These are phyloP conservation scores for Conopomorpha cramerella DNA, from an alignment of 1,140 invertebrate species.

Conservation along the genomic window DNA sequence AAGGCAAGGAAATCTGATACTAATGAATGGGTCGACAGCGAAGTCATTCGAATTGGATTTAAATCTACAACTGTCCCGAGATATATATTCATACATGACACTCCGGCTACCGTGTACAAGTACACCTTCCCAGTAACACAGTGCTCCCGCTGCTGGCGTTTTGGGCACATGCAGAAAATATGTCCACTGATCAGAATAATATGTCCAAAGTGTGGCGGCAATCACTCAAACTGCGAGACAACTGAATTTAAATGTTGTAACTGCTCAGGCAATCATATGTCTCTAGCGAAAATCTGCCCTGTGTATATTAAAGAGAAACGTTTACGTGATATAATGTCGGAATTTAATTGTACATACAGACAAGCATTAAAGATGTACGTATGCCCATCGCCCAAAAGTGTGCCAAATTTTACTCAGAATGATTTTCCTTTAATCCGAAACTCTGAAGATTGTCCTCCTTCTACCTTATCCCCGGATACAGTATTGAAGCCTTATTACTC, in stretches of 20 bases:
- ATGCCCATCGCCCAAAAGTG: not conserved
- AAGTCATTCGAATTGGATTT: not conserved
- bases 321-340: not conserved
- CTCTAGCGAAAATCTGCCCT: not conserved
- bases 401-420: no score
- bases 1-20: not conserved
- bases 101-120: not conserved
- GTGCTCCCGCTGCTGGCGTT: not conserved
- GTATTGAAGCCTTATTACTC: no score
- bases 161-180: not conserved
- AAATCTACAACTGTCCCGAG: not conserved
- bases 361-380: not conserved
- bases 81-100: not conserved
- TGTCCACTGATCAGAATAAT: not conserved
- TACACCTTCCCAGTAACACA: not conserved
- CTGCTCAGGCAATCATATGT: not conserved
- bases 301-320: not conserved
- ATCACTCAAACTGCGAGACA: not conserved
- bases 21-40: not conserved
- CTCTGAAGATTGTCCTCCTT: no score
- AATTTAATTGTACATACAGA: not conserved
- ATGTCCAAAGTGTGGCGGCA: not conserved
- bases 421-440: slow-evolving; percentile 6
- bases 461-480: no score
- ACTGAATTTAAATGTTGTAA: not conserved